Conservation (phyloP, 2,797 vertebrate species). For the Hipposideros larvatus region DNA sequence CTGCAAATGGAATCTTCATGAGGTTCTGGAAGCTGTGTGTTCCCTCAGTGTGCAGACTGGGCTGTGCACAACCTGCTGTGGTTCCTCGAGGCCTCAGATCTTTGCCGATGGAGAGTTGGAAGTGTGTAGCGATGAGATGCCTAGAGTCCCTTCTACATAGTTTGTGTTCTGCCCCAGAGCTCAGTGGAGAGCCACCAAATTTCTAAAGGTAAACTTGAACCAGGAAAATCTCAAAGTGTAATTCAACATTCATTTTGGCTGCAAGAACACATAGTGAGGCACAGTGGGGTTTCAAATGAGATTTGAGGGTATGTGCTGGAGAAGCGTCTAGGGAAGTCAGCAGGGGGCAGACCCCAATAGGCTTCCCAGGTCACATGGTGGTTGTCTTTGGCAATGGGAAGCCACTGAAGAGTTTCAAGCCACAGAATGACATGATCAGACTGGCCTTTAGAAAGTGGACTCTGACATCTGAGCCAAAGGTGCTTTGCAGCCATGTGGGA, state of each 20-base stretch:
- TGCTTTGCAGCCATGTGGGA: not conserved
- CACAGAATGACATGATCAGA: not conserved
- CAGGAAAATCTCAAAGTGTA: not conserved
- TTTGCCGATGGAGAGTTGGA: slow-evolving; percentile 47
- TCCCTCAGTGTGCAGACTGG: not conserved
- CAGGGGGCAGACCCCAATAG: not conserved
- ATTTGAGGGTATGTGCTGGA: not conserved
- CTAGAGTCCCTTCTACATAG: slow-evolving; percentile 19
- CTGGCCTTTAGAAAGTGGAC: not conserved
- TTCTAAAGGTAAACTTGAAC: not conserved
- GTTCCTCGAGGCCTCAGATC: not conserved
- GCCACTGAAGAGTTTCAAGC: not conserved
- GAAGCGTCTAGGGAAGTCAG: not conserved
- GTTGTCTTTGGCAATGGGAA: not conserved
- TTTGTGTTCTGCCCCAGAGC: not conserved
- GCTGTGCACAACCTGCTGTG: not conserved
- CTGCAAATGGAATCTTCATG: accelerated
- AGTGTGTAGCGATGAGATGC: not conserved
- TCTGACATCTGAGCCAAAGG: not conserved
- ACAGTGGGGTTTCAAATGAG: not conserved
- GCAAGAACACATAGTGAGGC: not conserved
- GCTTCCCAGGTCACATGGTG: not conserved
- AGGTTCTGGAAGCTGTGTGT: not conserved
- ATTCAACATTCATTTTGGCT: not conserved
- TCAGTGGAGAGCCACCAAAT: not conserved